A percentile compares a stretch with the other conserved stretches of the same genome.
These are phyloP conservation scores for Phalloptychus januarius DNA, from an alignment of 2,797 vertebrate genomes.

Conservation along the genomic window DNA sequence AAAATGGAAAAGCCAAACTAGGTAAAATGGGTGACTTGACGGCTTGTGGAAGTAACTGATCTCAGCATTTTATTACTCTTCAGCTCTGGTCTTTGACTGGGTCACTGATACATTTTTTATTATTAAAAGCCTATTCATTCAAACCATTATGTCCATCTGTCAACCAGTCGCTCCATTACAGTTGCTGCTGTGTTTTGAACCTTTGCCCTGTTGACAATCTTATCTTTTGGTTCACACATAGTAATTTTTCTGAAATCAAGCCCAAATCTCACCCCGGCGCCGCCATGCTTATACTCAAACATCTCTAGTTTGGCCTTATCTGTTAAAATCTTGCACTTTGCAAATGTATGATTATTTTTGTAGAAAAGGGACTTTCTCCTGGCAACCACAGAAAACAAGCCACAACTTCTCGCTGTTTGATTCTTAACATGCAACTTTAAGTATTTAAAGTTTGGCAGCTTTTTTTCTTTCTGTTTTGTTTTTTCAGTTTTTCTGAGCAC, in stretches of 20 bases:
- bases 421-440: neutral
- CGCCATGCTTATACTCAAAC: neutral
- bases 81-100: neutral
- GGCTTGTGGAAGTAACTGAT: neutral
- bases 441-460: neutral
- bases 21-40: neutral
- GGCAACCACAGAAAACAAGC: neutral
- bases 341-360: neutral
- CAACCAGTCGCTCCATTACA: neutral
- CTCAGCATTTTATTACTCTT: neutral
- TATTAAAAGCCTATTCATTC: neutral
- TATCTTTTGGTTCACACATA: neutral
- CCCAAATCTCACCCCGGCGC: neutral
- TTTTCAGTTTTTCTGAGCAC: neutral
- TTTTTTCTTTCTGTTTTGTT: neutral
- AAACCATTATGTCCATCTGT: no score
- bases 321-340: neutral
- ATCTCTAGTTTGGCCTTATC: neutral
- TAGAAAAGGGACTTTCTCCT: neutral
- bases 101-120: neutral
- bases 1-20: neutral
- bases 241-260: neutral
- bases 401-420: neutral
- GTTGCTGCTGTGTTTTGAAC: neutral
- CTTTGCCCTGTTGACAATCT: neutral